A percentile compares a stretch with the other conserved stretches of the same genome.
Evolutionary conservation across 2,888 invertebrate genomes (phyloP).

Genomic region (Tetranychus piercei): DNA sequence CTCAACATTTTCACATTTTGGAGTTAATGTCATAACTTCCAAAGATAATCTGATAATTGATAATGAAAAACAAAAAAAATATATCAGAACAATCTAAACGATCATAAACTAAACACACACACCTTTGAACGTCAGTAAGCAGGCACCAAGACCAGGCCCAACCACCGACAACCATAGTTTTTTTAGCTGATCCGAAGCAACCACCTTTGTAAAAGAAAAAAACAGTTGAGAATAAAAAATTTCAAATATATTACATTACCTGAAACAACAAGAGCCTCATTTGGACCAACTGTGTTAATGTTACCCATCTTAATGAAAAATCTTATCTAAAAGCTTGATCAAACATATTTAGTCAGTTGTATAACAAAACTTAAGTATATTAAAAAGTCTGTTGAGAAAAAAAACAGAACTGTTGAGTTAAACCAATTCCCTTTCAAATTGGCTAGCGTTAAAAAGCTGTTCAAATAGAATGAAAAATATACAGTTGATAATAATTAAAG

Average conservation of each 20-base stretch:
- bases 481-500: too few relatives aligned
- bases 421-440: too few relatives aligned
- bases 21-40: conserved; percentile 91
- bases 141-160: conserved; percentile 99
- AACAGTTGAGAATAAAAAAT: background rate
- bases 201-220: conserved; percentile 48
- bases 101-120: background rate
- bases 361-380: too few relatives aligned
- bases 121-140: conserved; percentile 74
- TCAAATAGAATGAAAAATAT: too few relatives aligned
- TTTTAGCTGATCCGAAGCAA: conserved; percentile 73
- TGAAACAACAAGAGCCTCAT: conserved; percentile 92
- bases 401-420: too few relatives aligned
- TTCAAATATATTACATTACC: background rate
- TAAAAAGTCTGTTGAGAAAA: too few relatives aligned
- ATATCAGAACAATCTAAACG: background rate
- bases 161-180: conserved; percentile 79
- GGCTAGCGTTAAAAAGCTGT: too few relatives aligned
- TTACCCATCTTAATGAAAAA: conserved; percentile 55
- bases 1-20: conserved; percentile 87
- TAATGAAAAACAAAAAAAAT: background rate
- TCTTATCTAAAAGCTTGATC: background rate
- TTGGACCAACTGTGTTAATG: conserved; percentile 89
- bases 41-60: conserved; percentile 43
- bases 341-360: too few relatives aligned